A percentile compares a stretch with the other conserved stretches of the same genome.
Evolutionary conservation across 2,888 invertebrate genomes (phyloP).

Genomic region (Andrena marginata): DNA sequence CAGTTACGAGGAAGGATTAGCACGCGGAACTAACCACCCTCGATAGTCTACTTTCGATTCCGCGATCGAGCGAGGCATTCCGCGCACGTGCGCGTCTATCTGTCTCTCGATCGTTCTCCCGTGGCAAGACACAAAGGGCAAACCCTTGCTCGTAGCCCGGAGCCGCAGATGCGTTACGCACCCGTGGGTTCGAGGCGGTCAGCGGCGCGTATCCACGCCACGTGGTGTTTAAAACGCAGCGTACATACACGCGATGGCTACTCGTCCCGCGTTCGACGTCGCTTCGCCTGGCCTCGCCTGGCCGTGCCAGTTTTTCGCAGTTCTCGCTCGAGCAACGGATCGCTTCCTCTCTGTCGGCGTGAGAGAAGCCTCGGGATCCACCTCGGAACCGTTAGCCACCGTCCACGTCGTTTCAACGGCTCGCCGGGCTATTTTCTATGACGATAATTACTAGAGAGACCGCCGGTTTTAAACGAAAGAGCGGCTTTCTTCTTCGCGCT

Average conservation of each 20-base stretch:
- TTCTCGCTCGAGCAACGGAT: conserved; percentile 54
- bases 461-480: not conserved
- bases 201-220: conserved; percentile 54
- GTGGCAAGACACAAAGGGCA: conserved; percentile 17
- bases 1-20: not conserved
- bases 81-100: not conserved
- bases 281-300: conserved; percentile 28
- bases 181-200: conserved; percentile 37
- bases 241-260: not conserved
- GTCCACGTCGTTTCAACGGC: conserved; percentile 35
- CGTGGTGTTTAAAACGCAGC: conserved; percentile 64
- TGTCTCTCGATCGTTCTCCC: conserved; percentile 18
- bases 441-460: conserved; percentile 46
- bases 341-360: conserved; percentile 59
- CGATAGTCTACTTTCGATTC: not conserved
- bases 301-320: conserved; percentile 64
- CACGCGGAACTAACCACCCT: no score
- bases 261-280: not conserved
- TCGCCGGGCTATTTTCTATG: conserved; percentile 22
- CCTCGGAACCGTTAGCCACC: conserved; percentile 61
- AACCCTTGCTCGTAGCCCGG: conserved; percentile 22
- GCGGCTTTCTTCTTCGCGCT: conserved; percentile 3
- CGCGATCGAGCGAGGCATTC: not conserved
- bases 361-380: conserved; percentile 39
- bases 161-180: conserved; percentile 61